Percentiles rank a stretch among this genome's conserved stretches.
These are phyloP conservation scores for Tenualosa thibaudeaui DNA, from an alignment of 2,797 vertebrate genomes.

Conservation along the genomic window DNA sequence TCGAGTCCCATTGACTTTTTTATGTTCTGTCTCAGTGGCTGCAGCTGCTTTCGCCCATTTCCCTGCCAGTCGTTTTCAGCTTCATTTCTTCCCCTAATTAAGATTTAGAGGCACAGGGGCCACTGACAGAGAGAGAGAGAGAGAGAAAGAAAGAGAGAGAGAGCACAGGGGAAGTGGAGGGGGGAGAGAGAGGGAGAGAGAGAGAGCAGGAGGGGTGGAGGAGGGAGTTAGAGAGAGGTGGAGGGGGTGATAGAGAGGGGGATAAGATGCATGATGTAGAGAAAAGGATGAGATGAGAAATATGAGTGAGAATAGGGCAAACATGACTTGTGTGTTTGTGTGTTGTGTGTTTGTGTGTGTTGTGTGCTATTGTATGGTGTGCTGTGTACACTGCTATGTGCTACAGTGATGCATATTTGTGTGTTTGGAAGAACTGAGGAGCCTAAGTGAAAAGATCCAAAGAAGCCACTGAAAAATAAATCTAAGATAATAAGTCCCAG, in stretches of 20 bases:
- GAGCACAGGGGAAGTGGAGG: neutral
- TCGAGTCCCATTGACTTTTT: conserved; percentile 51
- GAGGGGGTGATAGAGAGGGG: neutral
- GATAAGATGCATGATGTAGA: neutral
- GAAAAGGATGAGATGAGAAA: neutral
- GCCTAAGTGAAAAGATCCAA: neutral
- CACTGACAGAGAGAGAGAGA: conserved; percentile 58
- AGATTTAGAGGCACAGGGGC: conserved; percentile 76
- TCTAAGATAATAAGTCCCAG: neutral
- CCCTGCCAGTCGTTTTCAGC: conserved; percentile 78
- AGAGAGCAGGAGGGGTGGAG: neutral
- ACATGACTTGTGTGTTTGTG: neutral
- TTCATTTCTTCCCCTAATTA: conserved; percentile 81
- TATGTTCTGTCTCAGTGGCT: conserved; percentile 64
- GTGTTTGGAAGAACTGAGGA: no score
- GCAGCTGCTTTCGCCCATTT: conserved; percentile 77
- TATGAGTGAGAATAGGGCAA: neutral
- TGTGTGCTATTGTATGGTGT: no score
- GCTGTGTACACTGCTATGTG: no score
- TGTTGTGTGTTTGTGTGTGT: neutral
- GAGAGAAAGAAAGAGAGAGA: conserved; percentile 24
- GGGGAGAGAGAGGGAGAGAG: conserved; percentile 20
- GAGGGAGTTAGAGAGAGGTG: neutral
- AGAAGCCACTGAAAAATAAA: no score
- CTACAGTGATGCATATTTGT: no score